Percentiles rank a stretch among this genome's conserved stretches.
These are phyloP conservation scores for Caloenas nicobarica DNA, from an alignment of 2,113 vertebrate genomes.

Conservation along the genomic window DNA sequence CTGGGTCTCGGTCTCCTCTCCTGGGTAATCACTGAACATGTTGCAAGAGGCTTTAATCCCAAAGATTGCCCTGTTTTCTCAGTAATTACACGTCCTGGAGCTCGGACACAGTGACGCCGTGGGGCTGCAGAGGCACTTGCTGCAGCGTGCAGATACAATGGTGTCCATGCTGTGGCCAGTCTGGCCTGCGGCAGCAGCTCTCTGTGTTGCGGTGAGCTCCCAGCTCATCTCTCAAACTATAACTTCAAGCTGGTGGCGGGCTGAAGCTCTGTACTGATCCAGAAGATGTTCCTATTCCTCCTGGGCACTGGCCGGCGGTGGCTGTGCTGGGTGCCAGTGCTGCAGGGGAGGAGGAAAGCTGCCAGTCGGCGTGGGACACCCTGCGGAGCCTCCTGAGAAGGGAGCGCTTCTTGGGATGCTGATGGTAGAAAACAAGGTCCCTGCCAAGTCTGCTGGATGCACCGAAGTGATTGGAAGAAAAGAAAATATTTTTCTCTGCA, in stretches of 20 bases:
- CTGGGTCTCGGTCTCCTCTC: background rate
- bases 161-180: rapidly evolving
- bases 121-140: background rate
- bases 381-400: background rate
- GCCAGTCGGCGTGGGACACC: rapidly evolving
- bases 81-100: background rate
- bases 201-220: background rate
- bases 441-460: background rate
- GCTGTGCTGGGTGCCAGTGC: background rate
- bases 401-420: rapidly evolving
- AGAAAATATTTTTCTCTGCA: background rate
- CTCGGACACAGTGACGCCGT: rapidly evolving
- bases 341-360: background rate
- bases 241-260: background rate
- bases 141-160: background rate
- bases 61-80: conserved; percentile 46
- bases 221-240: background rate
- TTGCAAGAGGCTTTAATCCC: conserved; percentile 33
- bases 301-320: background rate
- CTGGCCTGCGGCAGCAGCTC: background rate
- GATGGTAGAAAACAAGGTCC: background rate
- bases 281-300: background rate
- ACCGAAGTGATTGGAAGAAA: background rate
- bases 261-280: background rate
- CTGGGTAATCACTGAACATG: background rate